Conservation (phyloP, 30 jellyfish, hydroid and myxozoan genomes). For the Aurelia sp. region DNA sequence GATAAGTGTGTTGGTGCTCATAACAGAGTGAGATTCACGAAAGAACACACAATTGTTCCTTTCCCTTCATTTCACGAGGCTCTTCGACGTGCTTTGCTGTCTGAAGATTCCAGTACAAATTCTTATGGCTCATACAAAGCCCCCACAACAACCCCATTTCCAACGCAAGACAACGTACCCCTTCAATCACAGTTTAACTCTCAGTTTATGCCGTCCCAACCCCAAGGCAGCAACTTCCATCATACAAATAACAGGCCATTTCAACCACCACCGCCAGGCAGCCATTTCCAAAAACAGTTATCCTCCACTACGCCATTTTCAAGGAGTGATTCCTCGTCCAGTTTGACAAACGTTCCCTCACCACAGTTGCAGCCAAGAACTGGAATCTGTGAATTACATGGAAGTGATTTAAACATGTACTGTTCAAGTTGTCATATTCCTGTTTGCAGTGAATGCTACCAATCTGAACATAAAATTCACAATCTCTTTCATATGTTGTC, state of each 20-base stretch:
- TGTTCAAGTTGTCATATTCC: slow-evolving; percentile 83
- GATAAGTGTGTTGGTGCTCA: slow-evolving; percentile 95
- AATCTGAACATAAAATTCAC: slow-evolving; percentile 86
- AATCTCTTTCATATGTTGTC: slow-evolving; percentile 65
- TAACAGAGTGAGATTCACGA: slow-evolving; percentile 87
- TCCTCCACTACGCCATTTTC: slow-evolving; percentile 30
- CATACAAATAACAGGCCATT: slow-evolving; percentile 32
- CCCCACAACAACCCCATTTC: slow-evolving; percentile 30
- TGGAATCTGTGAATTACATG: slow-evolving; percentile 84
- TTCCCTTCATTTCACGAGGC: slow-evolving; percentile 83
- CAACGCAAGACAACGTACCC: slow-evolving; percentile 21
- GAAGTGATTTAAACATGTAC: slow-evolving; percentile 70
- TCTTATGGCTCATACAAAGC: slow-evolving; percentile 35
- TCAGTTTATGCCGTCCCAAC: slow-evolving; percentile 27
- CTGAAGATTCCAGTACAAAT: slow-evolving; percentile 29
- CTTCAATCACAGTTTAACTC: slow-evolving; percentile 40
- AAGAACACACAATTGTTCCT: slow-evolving; percentile 84
- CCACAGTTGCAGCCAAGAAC: slow-evolving; percentile 40
- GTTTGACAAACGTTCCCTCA: slow-evolving; percentile 18
- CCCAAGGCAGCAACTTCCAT: slow-evolving; percentile 19
- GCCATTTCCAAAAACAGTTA: slow-evolving; percentile 56
- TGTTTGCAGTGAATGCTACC: slow-evolving; percentile 92
- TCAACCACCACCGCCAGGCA: slow-evolving; percentile 37
- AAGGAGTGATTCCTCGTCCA: slow-evolving; percentile 59
- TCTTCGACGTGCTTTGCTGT: slow-evolving; percentile 62